These are phyloP conservation scores for Apoda limacodes DNA, from an alignment of 2,888 invertebrate genomes.

Conservation along the genomic window DNA sequence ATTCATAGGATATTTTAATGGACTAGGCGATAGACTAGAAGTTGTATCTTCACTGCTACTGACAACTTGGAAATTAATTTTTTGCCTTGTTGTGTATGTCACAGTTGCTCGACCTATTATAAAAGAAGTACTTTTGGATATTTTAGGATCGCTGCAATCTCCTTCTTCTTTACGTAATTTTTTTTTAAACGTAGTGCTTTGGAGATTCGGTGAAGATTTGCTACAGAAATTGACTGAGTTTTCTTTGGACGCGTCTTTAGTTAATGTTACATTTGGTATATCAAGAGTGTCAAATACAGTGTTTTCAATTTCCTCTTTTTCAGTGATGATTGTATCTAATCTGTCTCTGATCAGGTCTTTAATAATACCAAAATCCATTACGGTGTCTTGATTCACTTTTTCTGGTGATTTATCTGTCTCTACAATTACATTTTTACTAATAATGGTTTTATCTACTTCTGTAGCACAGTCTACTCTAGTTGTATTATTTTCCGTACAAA, in stretches of 20 bases:
- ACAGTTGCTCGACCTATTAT: conserved; percentile 48
- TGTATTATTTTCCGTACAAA: conserved; percentile 10
- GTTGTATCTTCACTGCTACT: conserved; percentile 31
- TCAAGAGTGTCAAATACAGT: conserved; percentile 51
- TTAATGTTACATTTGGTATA: conserved; percentile 55
- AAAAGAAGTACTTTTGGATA: conserved; percentile 36
- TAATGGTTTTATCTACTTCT: conserved; percentile 23
- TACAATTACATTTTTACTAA: conserved; percentile 27
- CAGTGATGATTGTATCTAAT: no score
- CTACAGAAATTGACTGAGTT: conserved; percentile 27
- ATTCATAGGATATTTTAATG: conserved; percentile 44
- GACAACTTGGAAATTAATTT: conserved; percentile 51
- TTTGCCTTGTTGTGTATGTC: conserved; percentile 51
- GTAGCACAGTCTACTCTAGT: conserved; percentile 23
- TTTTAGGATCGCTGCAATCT: conserved; percentile 24
- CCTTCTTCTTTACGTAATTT: conserved; percentile 25
- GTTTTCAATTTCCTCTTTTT: conserved; percentile 30
- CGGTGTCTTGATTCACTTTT: conserved; percentile 29
- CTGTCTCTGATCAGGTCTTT: conserved; percentile 23
- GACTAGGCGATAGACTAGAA: conserved; percentile 33
- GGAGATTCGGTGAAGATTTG: conserved; percentile 35
- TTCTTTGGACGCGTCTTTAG: conserved; percentile 37
- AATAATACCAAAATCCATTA: conserved; percentile 27
- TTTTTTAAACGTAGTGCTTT: conserved; percentile 28
- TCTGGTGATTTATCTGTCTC: conserved; percentile 29